Evolutionary conservation across 2,797 vertebrate genomes (phyloP).

Genomic region (Anolis apletophallus): DNA sequence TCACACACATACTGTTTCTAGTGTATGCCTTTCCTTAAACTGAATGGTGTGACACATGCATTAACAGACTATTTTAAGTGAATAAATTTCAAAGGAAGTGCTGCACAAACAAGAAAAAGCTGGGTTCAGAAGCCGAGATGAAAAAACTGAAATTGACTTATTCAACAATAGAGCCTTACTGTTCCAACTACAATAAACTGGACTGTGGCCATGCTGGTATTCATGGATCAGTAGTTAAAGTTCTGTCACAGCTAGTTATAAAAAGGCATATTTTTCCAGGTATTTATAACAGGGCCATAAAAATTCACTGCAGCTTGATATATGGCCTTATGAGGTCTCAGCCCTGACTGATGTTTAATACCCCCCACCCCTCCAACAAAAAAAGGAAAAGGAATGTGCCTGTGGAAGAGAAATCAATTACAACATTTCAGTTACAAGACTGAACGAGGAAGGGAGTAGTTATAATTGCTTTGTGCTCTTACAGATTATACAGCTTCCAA

Average conservation of each 20-base stretch:
- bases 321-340: slow-evolving; percentile 32
- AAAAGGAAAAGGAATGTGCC: not conserved
- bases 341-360: slow-evolving; percentile 33
- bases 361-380: not conserved
- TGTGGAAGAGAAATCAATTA: slow-evolving; percentile 41
- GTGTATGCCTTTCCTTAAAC: not conserved
- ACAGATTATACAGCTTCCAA: slow-evolving; percentile 34
- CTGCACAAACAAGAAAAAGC: not conserved
- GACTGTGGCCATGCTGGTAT: slow-evolving; percentile 26
- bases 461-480: slow-evolving; percentile 33
- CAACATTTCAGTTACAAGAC: slow-evolving; percentile 31
- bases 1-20: not conserved
- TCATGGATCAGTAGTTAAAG: slow-evolving; percentile 39
- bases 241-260: slow-evolving; percentile 40
- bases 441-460: slow-evolving; percentile 4
- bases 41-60: not conserved
- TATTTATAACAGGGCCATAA: slow-evolving; percentile 40
- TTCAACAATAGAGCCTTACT: not conserved
- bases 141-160: slow-evolving; percentile 11
- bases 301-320: slow-evolving; percentile 39
- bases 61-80: not conserved
- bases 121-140: not conserved
- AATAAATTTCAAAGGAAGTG: not conserved
- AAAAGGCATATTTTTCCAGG: slow-evolving; percentile 39
- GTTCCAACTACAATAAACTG: slow-evolving; percentile 12